These are phyloP conservation scores for Setophaga coronata DNA, from an alignment of 2,113 vertebrate species.

Conservation along the genomic window DNA sequence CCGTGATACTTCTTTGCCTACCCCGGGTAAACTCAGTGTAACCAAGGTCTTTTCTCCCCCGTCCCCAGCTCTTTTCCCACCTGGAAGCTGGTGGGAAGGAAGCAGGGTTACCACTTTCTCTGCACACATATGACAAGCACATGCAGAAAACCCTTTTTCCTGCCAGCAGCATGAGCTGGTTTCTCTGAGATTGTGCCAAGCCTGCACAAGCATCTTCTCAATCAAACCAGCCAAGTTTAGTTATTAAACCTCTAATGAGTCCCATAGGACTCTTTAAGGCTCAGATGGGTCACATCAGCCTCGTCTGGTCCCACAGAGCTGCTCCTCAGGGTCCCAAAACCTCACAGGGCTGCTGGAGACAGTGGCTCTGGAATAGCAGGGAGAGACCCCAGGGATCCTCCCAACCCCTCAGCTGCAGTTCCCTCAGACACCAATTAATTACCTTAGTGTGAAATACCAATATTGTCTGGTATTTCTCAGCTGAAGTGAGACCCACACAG, in stretches of 20 bases:
- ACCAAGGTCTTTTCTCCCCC: neutral
- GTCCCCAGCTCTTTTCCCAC: neutral
- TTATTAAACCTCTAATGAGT: slow-evolving; percentile 51
- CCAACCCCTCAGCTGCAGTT: neutral
- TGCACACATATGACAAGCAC: neutral
- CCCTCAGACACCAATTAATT: neutral
- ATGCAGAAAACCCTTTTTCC: neutral
- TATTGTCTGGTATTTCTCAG: neutral
- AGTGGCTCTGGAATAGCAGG: neutral
- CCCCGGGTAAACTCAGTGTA: neutral
- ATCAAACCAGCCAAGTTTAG: neutral
- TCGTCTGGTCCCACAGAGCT: neutral
- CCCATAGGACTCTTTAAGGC: neutral
- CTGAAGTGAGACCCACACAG: neutral
- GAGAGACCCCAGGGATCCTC: neutral
- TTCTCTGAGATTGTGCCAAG: neutral
- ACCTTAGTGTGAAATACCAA: neutral
- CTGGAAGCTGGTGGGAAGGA: neutral
- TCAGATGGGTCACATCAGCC: slow-evolving; percentile 12
- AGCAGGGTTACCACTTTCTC: neutral
- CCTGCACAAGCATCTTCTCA: slow-evolving; percentile 9
- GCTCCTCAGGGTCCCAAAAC: neutral
- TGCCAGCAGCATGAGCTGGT: neutral
- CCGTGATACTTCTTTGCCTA: accelerated
- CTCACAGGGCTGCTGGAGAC: neutral